These are phyloP conservation scores for Oryzias celebensis DNA, from an alignment of 2,113 vertebrate genomes.

Conservation along the genomic window DNA sequence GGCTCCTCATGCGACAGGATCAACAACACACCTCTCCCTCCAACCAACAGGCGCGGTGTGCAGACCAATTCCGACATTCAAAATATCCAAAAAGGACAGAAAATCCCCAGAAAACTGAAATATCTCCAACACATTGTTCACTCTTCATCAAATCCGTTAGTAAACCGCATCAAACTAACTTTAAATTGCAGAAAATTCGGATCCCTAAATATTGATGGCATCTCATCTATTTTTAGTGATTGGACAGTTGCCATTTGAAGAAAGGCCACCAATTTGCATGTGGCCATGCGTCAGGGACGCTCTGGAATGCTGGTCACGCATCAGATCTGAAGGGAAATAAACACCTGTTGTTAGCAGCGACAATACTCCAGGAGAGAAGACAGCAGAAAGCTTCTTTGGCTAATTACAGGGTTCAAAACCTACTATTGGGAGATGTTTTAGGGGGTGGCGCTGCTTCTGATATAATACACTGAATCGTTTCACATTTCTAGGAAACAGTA, in stretches of 20 bases:
- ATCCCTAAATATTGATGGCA: no score
- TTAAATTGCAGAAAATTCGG: no score
- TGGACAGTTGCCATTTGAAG: not conserved
- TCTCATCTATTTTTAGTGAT: no score
- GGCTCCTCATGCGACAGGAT: slow-evolving; percentile 36
- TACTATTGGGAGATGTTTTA: slow-evolving; percentile 20
- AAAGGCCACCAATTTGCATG: not conserved
- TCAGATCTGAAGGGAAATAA: slow-evolving; percentile 21
- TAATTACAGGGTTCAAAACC: slow-evolving; percentile 43
- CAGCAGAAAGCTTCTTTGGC: slow-evolving; percentile 14
- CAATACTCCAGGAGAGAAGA: slow-evolving; percentile 15
- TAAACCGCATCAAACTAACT: no score
- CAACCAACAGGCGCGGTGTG: no score
- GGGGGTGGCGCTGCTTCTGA: slow-evolving; percentile 16
- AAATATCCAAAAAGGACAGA: no score
- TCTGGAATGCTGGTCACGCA: slow-evolving; percentile 41
- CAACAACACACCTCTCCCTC: slow-evolving; percentile 44
- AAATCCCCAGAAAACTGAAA: no score
- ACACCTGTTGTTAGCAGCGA: slow-evolving; percentile 44
- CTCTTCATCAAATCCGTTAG: no score
- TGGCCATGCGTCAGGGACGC: slow-evolving; percentile 22
- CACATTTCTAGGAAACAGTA: no score
- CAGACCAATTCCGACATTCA: no score
- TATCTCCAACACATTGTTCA: no score
- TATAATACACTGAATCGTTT: no score